Evolutionary conservation across 1,140 invertebrate genomes (phyloP).

Genomic region (Euwallacea similis): DNA sequence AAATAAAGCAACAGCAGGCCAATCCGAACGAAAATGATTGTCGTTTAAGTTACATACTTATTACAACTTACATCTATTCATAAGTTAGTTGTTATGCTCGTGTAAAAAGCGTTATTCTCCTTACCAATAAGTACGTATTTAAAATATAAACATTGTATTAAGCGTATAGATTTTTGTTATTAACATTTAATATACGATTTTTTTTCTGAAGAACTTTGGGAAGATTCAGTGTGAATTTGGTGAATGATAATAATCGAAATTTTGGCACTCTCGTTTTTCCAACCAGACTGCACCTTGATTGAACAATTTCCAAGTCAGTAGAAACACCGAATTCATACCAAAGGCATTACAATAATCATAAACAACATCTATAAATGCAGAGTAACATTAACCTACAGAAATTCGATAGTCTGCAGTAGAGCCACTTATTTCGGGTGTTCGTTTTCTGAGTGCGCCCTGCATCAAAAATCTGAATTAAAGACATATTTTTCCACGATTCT

Average conservation of each 20-base stretch:
- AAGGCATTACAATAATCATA: neutral
- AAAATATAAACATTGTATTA: neutral
- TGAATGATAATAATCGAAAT: neutral
- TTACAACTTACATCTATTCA: slow-evolving; percentile 24
- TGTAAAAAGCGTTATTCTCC: slow-evolving; percentile 13
- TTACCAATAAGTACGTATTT: neutral
- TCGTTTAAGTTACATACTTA: slow-evolving; percentile 7
- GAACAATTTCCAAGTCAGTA: no score
- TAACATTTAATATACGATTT: neutral
- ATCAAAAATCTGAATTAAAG: neutral
- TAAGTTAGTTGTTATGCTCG: slow-evolving; percentile 14
- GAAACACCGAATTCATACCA: neutral
- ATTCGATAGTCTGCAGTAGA: neutral
- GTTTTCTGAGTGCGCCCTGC: slow-evolving; percentile 3
- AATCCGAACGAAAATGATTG: slow-evolving; percentile 21
- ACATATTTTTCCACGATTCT: neutral
- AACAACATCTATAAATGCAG: neutral
- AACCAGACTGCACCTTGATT: neutral
- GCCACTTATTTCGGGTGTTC: slow-evolving; percentile 1
- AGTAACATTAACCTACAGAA: slow-evolving; percentile 4
- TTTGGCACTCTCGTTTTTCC: neutral
- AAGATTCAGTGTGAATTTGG: neutral
- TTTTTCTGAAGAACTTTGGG: neutral
- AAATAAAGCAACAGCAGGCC: no score
- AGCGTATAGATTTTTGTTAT: neutral